These are phyloP conservation scores for Trichonephila clavipes DNA, from an alignment of 1,140 invertebrate species.

Conservation along the genomic window DNA sequence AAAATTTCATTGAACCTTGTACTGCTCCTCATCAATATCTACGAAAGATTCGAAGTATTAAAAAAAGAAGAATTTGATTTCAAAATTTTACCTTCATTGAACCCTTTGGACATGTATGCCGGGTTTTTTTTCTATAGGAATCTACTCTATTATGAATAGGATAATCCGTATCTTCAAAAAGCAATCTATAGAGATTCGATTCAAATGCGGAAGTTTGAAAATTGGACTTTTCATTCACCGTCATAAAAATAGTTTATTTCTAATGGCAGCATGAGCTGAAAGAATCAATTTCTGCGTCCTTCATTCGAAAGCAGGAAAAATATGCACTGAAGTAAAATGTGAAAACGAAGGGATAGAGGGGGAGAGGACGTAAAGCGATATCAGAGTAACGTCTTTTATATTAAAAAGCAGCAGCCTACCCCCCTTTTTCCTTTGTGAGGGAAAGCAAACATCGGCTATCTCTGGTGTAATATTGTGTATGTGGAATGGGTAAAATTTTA, in stretches of 20 bases:
- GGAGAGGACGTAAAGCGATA: conserved; percentile 40
- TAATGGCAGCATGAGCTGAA: conserved; percentile 66
- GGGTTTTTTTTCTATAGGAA: not conserved
- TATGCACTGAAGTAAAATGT: conserved; percentile 65
- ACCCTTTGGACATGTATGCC: not conserved
- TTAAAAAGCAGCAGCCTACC: conserved; percentile 70
- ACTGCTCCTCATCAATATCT: not conserved
- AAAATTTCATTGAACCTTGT: not conserved
- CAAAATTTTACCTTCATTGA: conserved; percentile 6
- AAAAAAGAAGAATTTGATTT: conserved; percentile 34
- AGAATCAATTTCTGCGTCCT: conserved; percentile 74
- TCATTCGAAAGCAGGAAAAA: conserved; percentile 61
- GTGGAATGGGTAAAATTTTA: conserved; percentile 76
- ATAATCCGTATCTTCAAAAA: conserved; percentile 72
- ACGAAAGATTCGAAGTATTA: not conserved
- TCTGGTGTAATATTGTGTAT: conserved; percentile 76
- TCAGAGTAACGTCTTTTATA: conserved; percentile 72
- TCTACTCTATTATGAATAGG: conserved; percentile 61
- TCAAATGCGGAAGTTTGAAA: conserved; percentile 65
- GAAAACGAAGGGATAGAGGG: not conserved
- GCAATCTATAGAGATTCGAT: conserved; percentile 69
- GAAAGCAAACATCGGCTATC: conserved; percentile 75
- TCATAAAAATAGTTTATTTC: conserved; percentile 76
- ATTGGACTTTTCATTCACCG: conserved; percentile 71
- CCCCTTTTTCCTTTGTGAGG: conserved; percentile 58